Percentiles rank a stretch among this genome's conserved stretches.
phyloP scores from a whole-genome alignment of 2,888 invertebrate species.

The Cantharis rufa region DNA sequence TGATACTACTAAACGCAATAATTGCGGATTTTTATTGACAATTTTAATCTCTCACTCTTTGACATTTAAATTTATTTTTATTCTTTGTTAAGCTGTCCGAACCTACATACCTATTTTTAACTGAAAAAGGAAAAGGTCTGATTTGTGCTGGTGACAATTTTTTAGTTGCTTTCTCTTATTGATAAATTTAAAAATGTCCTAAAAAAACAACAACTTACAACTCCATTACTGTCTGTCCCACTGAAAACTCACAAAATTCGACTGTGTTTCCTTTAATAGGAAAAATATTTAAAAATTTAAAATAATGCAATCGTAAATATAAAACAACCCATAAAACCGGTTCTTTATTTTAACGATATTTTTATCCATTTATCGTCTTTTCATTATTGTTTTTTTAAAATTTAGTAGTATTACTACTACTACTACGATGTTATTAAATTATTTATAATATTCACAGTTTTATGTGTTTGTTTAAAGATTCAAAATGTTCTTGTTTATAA shows the following conservation, averaged over 20 bases:
- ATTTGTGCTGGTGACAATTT: not conserved
- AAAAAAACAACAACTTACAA: not conserved
- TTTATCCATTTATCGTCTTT: not conserved
- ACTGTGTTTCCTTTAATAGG: not conserved
- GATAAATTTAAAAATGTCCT: not conserved
- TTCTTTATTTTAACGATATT: not conserved
- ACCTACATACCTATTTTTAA: not conserved
- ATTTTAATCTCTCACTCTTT: too few relatives aligned
- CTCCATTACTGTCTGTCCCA: not conserved
- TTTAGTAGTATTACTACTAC: not conserved
- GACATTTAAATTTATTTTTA: not conserved
- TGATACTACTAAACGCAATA: too few relatives aligned
- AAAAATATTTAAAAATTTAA: too few relatives aligned
- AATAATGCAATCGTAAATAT: too few relatives aligned
- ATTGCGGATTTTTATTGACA: too few relatives aligned
- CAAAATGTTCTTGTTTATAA: not conserved
- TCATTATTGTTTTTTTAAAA: not conserved
- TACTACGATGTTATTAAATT: not conserved
- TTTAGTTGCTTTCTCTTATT: not conserved
- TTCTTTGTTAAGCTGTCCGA: not conserved
- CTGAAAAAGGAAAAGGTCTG: too few relatives aligned
- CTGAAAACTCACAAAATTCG: not conserved
- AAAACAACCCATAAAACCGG: too few relatives aligned
- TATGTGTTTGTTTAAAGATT: not conserved
- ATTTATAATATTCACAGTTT: not conserved